A percentile compares a stretch with the other conserved stretches of the same genome.
Evolutionary conservation across 2,113 vertebrate genomes (phyloP).

Genomic region (Coturnix japonica): DNA sequence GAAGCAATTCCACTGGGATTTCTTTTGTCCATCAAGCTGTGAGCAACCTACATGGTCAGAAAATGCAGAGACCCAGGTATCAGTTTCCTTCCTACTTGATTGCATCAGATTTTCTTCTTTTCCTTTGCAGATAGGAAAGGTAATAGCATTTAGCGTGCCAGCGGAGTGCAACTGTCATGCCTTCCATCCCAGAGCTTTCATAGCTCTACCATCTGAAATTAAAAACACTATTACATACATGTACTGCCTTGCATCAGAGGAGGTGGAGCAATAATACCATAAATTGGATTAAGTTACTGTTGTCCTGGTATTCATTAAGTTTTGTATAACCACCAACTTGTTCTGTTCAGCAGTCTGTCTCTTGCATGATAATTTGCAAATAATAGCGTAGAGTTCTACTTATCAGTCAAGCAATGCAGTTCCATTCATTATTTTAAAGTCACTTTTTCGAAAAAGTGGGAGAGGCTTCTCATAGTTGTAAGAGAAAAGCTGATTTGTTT

Average conservation of each 20-base stretch:
- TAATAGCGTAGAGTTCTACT: background rate
- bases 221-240: background rate
- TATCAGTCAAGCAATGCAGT: background rate
- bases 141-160: background rate
- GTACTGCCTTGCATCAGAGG: background rate
- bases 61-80: background rate
- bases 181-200: background rate
- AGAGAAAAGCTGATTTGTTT: background rate
- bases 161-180: background rate
- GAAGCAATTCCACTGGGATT: background rate
- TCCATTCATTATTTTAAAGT: background rate
- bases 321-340: background rate
- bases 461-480: background rate
- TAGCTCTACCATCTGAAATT: background rate
- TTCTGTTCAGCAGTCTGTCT: background rate
- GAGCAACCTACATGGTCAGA: background rate
- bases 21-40: background rate
- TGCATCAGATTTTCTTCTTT: background rate
- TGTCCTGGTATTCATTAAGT: background rate
- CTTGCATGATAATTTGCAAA: background rate
- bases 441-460: background rate
- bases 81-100: background rate
- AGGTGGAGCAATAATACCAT: background rate
- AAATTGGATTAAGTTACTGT: background rate
- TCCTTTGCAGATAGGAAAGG: background rate